Conservation (phyloP, 2,888 invertebrate genomes). For the Notodonta dromedarius region DNA sequence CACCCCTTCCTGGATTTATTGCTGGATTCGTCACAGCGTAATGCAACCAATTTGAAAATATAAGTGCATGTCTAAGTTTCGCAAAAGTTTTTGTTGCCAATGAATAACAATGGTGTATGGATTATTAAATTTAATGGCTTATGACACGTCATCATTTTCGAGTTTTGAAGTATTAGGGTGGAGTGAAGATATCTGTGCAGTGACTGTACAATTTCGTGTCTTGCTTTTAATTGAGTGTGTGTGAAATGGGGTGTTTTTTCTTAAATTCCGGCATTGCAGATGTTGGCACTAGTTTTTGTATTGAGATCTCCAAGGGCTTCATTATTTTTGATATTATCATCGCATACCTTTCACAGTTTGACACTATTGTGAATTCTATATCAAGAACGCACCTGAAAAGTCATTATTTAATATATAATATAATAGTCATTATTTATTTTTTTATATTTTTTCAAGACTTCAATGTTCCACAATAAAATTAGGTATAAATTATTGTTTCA, state of each 20-base stretch:
- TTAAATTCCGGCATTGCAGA: slow-evolving; percentile 35
- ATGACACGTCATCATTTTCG: slow-evolving; percentile 52
- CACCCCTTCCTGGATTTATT: slow-evolving; percentile 59
- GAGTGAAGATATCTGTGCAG: slow-evolving; percentile 35
- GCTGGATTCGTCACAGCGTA: slow-evolving; percentile 64
- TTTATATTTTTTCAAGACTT: neutral
- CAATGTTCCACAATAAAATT: neutral
- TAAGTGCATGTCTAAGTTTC: slow-evolving; percentile 46
- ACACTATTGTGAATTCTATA: slow-evolving; percentile 25
- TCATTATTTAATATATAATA: neutral
- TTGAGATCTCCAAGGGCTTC: slow-evolving; percentile 25
- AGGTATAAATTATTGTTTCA: slow-evolving; percentile 62
- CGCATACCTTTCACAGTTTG: slow-evolving; percentile 15
- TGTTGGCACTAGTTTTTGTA: slow-evolving; percentile 22
- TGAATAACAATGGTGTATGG: slow-evolving; percentile 51
- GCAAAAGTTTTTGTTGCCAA: slow-evolving; percentile 52
- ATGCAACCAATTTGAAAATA: slow-evolving; percentile 56
- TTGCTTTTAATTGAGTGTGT: slow-evolving; percentile 45
- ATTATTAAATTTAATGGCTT: slow-evolving; percentile 54
- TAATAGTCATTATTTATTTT: neutral
- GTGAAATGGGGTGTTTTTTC: slow-evolving; percentile 35
- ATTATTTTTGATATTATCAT: slow-evolving; percentile 30
- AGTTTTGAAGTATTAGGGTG: slow-evolving; percentile 35
- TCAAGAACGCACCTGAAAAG: slow-evolving; percentile 18
- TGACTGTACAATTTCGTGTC: slow-evolving; percentile 54